Base-by-base conservation (phyloP, 1,140 invertebrate genomes). In the Anoplophora glabripennis region DNA sequence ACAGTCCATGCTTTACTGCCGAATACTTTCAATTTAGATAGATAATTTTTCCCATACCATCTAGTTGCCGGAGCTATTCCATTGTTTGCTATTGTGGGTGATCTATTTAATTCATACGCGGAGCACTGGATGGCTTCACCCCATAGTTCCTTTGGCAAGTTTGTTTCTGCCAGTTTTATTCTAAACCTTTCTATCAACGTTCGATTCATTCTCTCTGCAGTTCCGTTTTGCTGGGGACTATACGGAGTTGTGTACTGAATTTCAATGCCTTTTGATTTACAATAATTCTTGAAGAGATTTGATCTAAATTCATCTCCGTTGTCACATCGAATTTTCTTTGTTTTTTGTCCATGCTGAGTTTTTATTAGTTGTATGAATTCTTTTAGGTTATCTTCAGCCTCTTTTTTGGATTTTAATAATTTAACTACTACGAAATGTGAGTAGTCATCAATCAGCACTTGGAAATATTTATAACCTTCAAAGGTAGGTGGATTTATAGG, bases 211-310 rank as follows among this genome's bases (percentile, higher is more conserved):
- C 61, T 14, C 49, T 66, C 67, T 9, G 58, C 33, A 4, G 59
- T 52, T 11, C 61, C 56, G 57, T 61, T 66, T 60, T 61, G 46
- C 49, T 75, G 61, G 41, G 76, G 71, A 14, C 64, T 74, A 70
- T 75, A 69, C 12, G 66, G 58, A 4, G 67, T 38, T 3, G 66
- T 70, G 48, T 61, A 33, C n/a, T 48, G 18, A 10, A 47, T 8
- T 28, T 14, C 34, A 7, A 48, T 48, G 9, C 46, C 46, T 33
- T 48, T 48, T n/a, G 12, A 5, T 21, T 12, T 2, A 34, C 33
- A 35, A 33, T 7, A 48, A 11, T 48, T 28, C 28, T 33, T 11
- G 4, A 47, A 21, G 2, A 3, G 3, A 28, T 28, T 28, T 2
- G 3, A 28, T 28, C 3, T 28, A 28, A 28, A 28, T 28, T 28